Evolutionary conservation across 1,140 invertebrate genomes (phyloP), one percentile per base, ranked within the genome.

Genomic region (Belonocnema kinseyi): DNA sequence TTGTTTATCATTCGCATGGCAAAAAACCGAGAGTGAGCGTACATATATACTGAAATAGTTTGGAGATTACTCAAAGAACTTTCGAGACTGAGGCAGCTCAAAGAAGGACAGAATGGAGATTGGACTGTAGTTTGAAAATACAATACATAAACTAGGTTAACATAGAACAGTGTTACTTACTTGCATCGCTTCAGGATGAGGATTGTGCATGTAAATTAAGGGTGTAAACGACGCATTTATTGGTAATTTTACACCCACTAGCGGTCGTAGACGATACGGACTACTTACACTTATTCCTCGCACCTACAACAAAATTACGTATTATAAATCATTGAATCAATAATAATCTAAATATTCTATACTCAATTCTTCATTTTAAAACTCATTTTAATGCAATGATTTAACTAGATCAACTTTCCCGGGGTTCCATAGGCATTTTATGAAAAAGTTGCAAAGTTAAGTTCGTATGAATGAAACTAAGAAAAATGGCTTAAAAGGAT

Each of bases 191-290:
- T 95, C 93, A 84, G 94, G 93, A 89, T 97, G 96, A 84, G 98
- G 98, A 94, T 99, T 99, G 92, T 98, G 96, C 92, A 99, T 94
- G 83, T 96, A 94, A 86, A 99, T 97, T 84, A 97, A 91, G 74
- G 97, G 96, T 82, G 96, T 95, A 91, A 98, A 97, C 80, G 95
- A 96, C 78, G 97, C 96, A 93, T 99, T 99, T 82, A 97, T 92
- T 75, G 98, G 98, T 91, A 99, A 94, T 89, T 95, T 95, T 61
- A 98, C 95, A 73, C 96, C 97, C 73, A 98, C 94, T 86, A 99
- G 93, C 71, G 98, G 97, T 89, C 96, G 94, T 82, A 99, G 90
- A 85, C 96, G 93, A 92, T 98, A 99, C 50, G 96, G 96, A 92
- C 97, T 98, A 79, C 95, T 95, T 81, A 96, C 93, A 86, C 97